These are phyloP conservation scores for Heliconius hermathena DNA, from an alignment of 1,140 invertebrate genomes.

Conservation along the genomic window DNA sequence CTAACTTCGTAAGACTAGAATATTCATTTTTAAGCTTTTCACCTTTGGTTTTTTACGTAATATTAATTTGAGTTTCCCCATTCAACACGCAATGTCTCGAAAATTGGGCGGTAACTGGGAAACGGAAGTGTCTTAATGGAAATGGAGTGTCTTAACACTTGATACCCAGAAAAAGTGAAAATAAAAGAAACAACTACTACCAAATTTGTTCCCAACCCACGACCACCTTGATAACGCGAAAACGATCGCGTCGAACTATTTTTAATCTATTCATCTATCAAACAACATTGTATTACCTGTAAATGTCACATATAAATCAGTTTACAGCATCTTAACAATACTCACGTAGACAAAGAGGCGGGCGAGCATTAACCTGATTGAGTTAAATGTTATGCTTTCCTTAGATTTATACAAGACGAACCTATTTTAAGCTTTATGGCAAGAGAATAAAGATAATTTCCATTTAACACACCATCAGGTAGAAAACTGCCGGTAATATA, in stretches of 20 bases:
- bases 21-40: constrained; percentile 1
- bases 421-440: background rate
- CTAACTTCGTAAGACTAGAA: constrained; percentile 1
- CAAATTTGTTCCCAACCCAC: too few relatives aligned
- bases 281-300: background rate
- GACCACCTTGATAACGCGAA: too few relatives aligned
- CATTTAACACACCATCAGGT: background rate
- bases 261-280: background rate
- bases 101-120: too few relatives aligned
- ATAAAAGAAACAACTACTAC: too few relatives aligned
- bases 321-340: constrained; percentile 22
- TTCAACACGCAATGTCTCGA: too few relatives aligned
- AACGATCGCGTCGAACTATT: background rate
- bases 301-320: constrained; percentile 23
- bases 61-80: background rate
- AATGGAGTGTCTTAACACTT: too few relatives aligned
- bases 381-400: constrained; percentile 28
- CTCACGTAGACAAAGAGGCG: constrained; percentile 26
- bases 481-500: background rate
- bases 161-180: too few relatives aligned
- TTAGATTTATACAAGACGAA: background rate
- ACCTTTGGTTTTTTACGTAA: background rate
- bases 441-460: background rate
- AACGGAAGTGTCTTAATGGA: too few relatives aligned
- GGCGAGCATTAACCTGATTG: constrained; percentile 26